Evolutionary conservation across 37 sponge, comb jelly and placozoan species (phyloP).

Genomic region (Ianthella basta): DNA sequence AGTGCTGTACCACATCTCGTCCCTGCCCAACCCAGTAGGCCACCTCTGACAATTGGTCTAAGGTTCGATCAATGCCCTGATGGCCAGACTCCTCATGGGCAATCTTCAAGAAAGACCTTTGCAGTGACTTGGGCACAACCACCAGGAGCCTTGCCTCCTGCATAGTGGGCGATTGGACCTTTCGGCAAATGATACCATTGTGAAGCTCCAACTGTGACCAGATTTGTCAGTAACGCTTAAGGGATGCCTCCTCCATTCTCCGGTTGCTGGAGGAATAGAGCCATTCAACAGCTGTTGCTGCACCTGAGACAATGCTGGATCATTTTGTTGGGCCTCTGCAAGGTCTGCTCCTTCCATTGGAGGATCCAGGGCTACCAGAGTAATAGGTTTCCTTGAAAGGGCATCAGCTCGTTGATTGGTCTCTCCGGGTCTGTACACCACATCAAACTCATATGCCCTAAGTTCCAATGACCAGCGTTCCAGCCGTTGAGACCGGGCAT

Average conservation of each 20-base stretch:
- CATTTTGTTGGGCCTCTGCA: background rate
- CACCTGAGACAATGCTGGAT: background rate
- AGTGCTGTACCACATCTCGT: background rate
- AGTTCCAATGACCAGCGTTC: conserved; percentile 25
- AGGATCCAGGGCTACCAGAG: background rate
- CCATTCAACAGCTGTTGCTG: background rate
- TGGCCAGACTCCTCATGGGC: conserved; percentile 10
- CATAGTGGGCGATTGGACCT: background rate
- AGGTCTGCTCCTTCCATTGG: background rate
- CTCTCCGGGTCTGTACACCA: background rate
- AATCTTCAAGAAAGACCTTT: background rate
- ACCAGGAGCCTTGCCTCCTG: background rate
- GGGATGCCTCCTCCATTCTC: background rate
- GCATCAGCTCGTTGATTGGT: conserved; percentile 16
- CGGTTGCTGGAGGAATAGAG: background rate
- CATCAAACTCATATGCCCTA: conserved; percentile 3
- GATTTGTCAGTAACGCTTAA: conserved; percentile 5
- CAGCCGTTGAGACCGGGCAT: conserved; percentile 16
- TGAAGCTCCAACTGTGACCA: conserved; percentile 1
- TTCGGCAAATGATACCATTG: background rate
- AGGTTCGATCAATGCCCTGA: conserved; percentile 5
- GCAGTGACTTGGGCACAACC: background rate
- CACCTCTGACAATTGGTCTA: background rate
- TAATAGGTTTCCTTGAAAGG: background rate
- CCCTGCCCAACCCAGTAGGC: conserved; percentile 23